Evolutionary conservation across 2,113 vertebrate species (phyloP).

Genomic region (Crotalus helleri): DNA sequence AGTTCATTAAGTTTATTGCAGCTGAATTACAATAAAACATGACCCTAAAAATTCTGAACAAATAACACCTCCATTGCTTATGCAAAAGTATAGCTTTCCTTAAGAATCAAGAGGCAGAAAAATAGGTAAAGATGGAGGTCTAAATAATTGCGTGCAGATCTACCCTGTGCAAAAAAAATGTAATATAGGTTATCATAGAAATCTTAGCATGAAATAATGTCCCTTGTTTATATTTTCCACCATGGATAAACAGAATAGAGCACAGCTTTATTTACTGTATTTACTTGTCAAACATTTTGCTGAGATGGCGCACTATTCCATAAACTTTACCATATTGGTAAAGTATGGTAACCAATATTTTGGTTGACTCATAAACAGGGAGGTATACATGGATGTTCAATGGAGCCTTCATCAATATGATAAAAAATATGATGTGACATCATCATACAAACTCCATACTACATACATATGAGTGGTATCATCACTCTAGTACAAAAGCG

Average conservation of each 20-base stretch:
- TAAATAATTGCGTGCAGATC: not conserved
- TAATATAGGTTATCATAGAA: not conserved
- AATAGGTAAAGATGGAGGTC: not conserved
- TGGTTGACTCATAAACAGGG: not conserved
- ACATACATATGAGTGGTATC: not conserved
- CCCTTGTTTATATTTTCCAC: not conserved
- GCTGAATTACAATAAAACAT: conserved; percentile 58
- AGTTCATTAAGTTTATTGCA: conserved; percentile 63
- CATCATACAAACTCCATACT: not conserved
- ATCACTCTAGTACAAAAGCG: not conserved
- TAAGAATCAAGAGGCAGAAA: not conserved
- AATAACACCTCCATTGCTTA: conserved; percentile 50
- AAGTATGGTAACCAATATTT: not conserved
- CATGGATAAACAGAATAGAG: not conserved
- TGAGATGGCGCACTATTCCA: not conserved
- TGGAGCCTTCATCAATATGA: not conserved
- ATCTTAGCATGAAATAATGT: not conserved
- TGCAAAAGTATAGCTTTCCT: conserved; percentile 37
- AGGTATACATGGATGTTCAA: not conserved
- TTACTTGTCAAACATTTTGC: not conserved
- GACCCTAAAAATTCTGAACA: conserved; percentile 56
- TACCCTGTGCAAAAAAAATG: conserved; percentile 4
- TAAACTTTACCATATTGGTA: not conserved
- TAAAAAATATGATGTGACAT: not conserved
- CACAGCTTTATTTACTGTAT: not conserved